Evolutionary conservation across 2,113 vertebrate genomes (phyloP), one percentile per base, ranked within the genome.

Genomic region (Lates calcarifer): DNA sequence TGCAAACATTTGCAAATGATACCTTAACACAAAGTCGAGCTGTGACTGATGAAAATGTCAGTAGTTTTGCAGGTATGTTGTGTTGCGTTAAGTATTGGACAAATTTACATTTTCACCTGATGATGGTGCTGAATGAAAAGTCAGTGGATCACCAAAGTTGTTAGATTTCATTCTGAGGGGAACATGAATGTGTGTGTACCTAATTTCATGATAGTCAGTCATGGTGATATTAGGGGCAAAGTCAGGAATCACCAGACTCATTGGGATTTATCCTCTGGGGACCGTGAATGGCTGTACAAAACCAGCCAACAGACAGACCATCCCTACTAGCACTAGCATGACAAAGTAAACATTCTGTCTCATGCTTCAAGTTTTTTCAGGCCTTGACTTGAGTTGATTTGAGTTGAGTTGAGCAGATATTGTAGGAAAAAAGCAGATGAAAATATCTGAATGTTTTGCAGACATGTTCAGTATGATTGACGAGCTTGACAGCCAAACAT

Each of bases 401-500:
- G n/a, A n/a, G n/a, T n/a, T n/a, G n/a, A n/a, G 9, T 8, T 43
- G 15, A 49, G 5, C 22, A 2, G 4, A 61, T 49, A 24, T 18
- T 24, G 20, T 24, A 33, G 41, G 11, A n/a, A 43, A 31, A 65
- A 43, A n/a, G n/a, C 26, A 29, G 41, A 18, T 31, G 0, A 8
- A 49, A 65, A 65, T 17, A 17, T 31, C 7, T 18, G 4, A 64
- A 64, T 39, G 11, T 24, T 43, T n/a, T 31, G 26, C 39, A 74
- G 56, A 58, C 22, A 26, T 26, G 10, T 62, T 31, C 1, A 55
- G 15, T 12, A 31, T 17, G 1, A 66, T n/a, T n/a, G n/a, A n/a
- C n/a, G n/a, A n/a, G n/a, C n/a, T n/a, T 45, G 63, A 61, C 37
- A 62, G 74, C 79, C 55, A 79, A 72, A 33, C 28, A 26, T 5